phyloP scores from a whole-genome alignment of 2,888 invertebrate genomes.

The Sesia apiformis region DNA sequence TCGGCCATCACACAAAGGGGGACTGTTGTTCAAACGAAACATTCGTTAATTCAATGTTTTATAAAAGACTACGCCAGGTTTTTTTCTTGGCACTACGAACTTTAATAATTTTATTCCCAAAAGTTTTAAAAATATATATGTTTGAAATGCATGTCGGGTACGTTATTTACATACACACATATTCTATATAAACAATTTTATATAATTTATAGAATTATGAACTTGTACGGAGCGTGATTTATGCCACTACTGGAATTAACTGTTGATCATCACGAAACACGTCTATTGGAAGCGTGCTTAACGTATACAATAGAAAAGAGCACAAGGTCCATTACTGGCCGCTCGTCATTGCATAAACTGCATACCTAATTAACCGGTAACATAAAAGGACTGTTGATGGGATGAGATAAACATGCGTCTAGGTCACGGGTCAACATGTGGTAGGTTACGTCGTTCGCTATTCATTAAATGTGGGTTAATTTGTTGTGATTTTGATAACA shows the following conservation, averaged over 20 bases:
- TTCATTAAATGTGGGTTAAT: neutral
- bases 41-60: too few relatives aligned
- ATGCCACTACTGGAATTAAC: constrained; percentile 12
- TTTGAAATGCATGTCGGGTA: too few relatives aligned
- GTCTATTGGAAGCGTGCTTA: constrained; percentile 25
- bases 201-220: too few relatives aligned
- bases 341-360: constrained; percentile 35
- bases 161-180: too few relatives aligned
- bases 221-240: neutral
- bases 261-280: constrained; percentile 27
- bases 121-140: too few relatives aligned
- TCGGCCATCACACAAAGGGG: too few relatives aligned
- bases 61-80: too few relatives aligned
- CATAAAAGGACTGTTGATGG: constrained; percentile 52
- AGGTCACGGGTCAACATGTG: neutral
- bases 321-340: constrained; percentile 43
- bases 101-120: too few relatives aligned
- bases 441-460: neutral
- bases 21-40: too few relatives aligned
- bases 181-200: too few relatives aligned
- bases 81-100: too few relatives aligned
- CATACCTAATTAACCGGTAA: constrained; percentile 41
- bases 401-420: constrained; percentile 6
- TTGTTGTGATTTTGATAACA: neutral
- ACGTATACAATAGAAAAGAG: constrained; percentile 61